Evolutionary conservation across 2,113 vertebrate genomes (phyloP).

Genomic region (Colossoma macropomum): DNA sequence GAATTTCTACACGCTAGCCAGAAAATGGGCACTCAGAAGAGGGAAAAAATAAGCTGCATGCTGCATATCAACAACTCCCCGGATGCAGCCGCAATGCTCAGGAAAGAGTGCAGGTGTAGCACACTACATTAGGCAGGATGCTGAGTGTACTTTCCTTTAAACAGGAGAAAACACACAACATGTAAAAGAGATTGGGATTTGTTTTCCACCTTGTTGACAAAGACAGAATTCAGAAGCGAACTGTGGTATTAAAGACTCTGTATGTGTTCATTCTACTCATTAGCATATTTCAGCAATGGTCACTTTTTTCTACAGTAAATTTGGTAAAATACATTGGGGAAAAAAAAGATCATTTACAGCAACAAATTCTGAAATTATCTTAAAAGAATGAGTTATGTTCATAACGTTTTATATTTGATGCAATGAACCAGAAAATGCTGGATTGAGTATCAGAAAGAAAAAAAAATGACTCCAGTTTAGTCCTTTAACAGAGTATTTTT

Average conservation of each 20-base stretch:
- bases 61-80: slow-evolving; percentile 49
- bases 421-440: too few species aligned
- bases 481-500: too few species aligned
- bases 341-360: too few species aligned
- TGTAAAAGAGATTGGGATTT: slow-evolving; percentile 26
- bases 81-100: slow-evolving; percentile 25
- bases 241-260: not conserved
- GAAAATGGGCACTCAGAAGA: slow-evolving; percentile 41
- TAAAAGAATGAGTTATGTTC: too few species aligned
- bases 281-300: not conserved
- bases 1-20: slow-evolving; percentile 40
- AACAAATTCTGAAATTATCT: too few species aligned
- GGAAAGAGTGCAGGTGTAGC: slow-evolving; percentile 40
- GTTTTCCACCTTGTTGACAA: not conserved
- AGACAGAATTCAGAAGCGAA: slow-evolving; percentile 16
- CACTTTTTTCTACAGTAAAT: not conserved
- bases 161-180: slow-evolving; percentile 6
- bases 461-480: too few species aligned
- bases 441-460: too few species aligned
- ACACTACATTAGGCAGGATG: slow-evolving; percentile 29
- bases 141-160: slow-evolving; percentile 37
- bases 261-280: not conserved
- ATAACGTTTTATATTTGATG: too few species aligned
- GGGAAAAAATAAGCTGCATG: slow-evolving; percentile 39
- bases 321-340: not conserved